phyloP scores from a whole-genome alignment of 2,113 vertebrate species.

The Sylvia atricapilla region DNA sequence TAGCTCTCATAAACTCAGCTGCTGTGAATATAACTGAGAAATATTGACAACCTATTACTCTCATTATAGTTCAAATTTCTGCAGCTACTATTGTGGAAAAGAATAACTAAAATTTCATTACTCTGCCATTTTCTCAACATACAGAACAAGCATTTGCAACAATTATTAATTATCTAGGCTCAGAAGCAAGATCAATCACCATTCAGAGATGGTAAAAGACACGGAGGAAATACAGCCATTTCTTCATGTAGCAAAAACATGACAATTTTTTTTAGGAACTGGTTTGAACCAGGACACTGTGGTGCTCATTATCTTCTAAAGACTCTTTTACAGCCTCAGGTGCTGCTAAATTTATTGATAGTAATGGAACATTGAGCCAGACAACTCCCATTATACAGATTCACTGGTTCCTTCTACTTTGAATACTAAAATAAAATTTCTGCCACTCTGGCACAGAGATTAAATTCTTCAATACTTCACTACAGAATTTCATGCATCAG shows the following conservation, averaged over 20 bases:
- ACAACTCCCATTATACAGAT: background rate
- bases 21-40: background rate
- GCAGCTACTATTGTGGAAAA: background rate
- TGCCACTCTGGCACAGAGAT: background rate
- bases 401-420: background rate
- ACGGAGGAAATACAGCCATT: background rate
- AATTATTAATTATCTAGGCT: background rate
- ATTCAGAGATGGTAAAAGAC: background rate
- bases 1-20: background rate
- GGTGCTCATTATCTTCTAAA: background rate
- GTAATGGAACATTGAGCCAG: background rate
- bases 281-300: background rate
- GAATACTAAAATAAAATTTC: background rate
- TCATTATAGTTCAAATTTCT: background rate
- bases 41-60: background rate
- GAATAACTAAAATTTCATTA: background rate
- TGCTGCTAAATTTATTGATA: background rate
- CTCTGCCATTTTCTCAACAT: background rate
- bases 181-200: background rate
- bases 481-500: background rate
- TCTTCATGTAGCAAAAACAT: background rate
- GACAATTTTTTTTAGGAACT: background rate
- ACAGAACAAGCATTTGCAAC: background rate
- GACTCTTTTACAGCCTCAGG: background rate
- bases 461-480: background rate